Evolutionary conservation across 2,888 invertebrate genomes (phyloP), one percentile per base, ranked within the genome.

Genomic region (Stratiomys singularior): DNA sequence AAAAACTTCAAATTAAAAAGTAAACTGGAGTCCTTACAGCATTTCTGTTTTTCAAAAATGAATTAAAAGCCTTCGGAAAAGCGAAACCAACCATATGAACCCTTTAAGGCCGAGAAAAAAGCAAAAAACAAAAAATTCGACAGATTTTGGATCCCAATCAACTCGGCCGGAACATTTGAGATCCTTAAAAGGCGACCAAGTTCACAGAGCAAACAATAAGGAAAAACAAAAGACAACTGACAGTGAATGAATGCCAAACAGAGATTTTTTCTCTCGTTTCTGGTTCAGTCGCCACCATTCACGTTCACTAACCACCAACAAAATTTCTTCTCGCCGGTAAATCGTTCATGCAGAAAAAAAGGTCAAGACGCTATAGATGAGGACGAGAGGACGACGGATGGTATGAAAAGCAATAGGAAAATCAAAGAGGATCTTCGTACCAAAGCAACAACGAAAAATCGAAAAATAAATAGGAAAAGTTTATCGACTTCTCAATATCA

Each of bases 391-490:
- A 18, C 2, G 15, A 13, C 4, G 15, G 15, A 52, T 52, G 15
- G 52, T 44, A 13, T 7, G 15, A 18, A 52, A 52, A 4, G 52
- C 18, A 4, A 52, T 18, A n/a, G 52, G 18, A 18, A 52, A 52
- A 52, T 52, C 52, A 52, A 52, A 52, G 37, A 37, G 37, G 3
- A 9, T 37, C 3, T 37, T 37, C 37, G 37, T 5, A 5, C 37
- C 37, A 37, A 37, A 37, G 9, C 37, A 37, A 37, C 37, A 37
- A 37, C 9, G 9, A 5, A 37, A 37, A 37, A n/a, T n/a, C n/a
- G 44, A 18, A 52, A 52, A 52, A 52, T 52, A 52, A 52, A 52
- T 52, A 4, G 52, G 52, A 52, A 52, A 52, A 52, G 23, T 63
- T 63, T 27, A 27, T 63, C 25, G 28, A 63, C 63, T 63, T 63